A percentile compares a stretch with the other conserved stretches of the same genome.
Conservation (phyloP, 2,113 vertebrate genomes). For the Seriola quinqueradiata region DNA sequence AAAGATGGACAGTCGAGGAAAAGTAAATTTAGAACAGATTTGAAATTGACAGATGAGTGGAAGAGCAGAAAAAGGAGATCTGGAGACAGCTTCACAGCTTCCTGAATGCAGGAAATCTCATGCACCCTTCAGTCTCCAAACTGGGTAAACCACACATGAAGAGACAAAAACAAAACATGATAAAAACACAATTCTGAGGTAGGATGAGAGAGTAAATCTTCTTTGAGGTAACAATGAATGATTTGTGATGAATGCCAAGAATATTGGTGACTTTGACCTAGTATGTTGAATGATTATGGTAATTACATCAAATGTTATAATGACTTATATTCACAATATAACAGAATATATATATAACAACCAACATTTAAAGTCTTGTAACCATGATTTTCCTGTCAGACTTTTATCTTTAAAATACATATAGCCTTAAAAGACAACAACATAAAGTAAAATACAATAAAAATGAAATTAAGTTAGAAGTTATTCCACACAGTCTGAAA, state of each 20-base stretch:
- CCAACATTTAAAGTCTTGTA: too few species aligned
- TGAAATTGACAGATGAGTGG: not conserved
- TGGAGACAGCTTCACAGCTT: slow-evolving; percentile 15
- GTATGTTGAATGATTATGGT: too few species aligned
- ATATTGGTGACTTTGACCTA: not conserved
- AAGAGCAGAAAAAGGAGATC: not conserved
- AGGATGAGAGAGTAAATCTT: not conserved
- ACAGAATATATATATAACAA: too few species aligned
- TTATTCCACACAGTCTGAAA: too few species aligned
- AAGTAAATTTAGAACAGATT: slow-evolving; percentile 33
- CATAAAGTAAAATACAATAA: too few species aligned
- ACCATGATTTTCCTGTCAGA: too few species aligned
- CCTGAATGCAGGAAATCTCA: not conserved
- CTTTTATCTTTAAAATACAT: too few species aligned
- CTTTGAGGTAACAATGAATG: too few species aligned
- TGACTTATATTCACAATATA: too few species aligned
- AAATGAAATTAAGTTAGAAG: too few species aligned
- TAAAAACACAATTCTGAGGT: not conserved
- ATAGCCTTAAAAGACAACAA: too few species aligned
- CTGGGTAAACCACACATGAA: not conserved
- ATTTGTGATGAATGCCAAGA: not conserved
- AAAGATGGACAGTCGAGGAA: not conserved
- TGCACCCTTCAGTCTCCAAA: not conserved
- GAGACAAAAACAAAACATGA: not conserved
- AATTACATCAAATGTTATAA: too few species aligned